Evolutionary conservation across 2,888 invertebrate species (phyloP).

Genomic region (Melanophora roralis): DNA sequence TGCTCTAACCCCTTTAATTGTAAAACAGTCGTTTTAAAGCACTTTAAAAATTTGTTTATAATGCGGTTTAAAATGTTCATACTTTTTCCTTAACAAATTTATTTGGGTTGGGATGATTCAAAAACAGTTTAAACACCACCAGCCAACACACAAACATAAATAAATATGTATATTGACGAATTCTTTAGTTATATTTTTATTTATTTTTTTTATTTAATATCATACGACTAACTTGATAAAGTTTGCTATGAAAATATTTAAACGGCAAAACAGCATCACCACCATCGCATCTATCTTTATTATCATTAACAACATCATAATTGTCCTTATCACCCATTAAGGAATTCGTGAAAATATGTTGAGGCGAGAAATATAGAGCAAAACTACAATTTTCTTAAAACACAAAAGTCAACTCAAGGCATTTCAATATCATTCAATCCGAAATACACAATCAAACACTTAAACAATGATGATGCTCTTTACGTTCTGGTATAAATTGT

Average conservation of each 20-base stretch:
- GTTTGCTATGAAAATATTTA: conserved; percentile 51
- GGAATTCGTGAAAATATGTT: conserved; percentile 64
- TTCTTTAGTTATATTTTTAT: conserved; percentile 24
- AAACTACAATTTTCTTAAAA: conserved; percentile 35
- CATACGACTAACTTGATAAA: conserved; percentile 17
- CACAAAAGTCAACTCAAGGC: not conserved
- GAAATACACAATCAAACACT: conserved; percentile 39
- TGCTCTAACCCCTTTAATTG: no score
- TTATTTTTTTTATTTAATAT: no score
- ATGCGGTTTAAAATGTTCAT: no score
- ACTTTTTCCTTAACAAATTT: not conserved
- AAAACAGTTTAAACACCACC: conserved; percentile 37
- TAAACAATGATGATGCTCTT: conserved; percentile 15
- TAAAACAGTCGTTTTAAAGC: no score
- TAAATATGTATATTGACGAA: conserved; percentile 52
- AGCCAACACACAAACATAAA: conserved; percentile 42
- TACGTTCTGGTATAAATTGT: conserved; percentile 39
- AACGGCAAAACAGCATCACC: conserved; percentile 23
- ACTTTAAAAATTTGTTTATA: no score
- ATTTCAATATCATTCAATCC: conserved; percentile 31
- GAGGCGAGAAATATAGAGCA: conserved; percentile 34
- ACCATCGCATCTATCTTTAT: not conserved
- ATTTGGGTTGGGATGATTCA: conserved; percentile 20
- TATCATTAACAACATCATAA: conserved; percentile 9
- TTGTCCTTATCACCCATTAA: conserved; percentile 48